These are phyloP conservation scores for Tipula helvola DNA, from an alignment of 2,888 invertebrate species.

Conservation along the genomic window DNA sequence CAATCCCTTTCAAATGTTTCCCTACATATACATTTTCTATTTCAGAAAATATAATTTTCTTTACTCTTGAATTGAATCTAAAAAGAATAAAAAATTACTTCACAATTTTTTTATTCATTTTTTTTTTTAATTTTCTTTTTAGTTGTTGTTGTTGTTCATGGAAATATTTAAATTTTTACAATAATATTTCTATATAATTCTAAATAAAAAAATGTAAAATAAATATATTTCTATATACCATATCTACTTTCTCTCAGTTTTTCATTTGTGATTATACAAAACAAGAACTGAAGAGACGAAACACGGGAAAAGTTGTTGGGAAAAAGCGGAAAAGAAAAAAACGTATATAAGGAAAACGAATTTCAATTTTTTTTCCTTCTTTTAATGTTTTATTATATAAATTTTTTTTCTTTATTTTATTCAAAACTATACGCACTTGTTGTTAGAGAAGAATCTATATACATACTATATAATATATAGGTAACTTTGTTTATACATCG, in stretches of 20 bases:
- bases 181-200: not conserved
- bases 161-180: not conserved
- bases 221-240: not conserved
- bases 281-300: not conserved
- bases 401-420: not conserved
- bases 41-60: not conserved
- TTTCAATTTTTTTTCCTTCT: not conserved
- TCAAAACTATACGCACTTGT: conserved; percentile 4
- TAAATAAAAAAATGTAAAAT: not conserved
- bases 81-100: not conserved
- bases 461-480: not conserved
- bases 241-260: not conserved
- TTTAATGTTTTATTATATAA: not conserved
- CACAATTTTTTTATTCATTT: not conserved
- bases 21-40: not conserved
- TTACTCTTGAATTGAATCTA: not conserved
- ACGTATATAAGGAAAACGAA: not conserved
- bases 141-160: not conserved
- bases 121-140: not conserved
- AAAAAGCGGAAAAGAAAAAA: not conserved
- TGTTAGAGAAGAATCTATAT: not conserved
- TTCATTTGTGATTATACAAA: not conserved
- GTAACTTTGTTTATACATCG: not conserved
- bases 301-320: not conserved
- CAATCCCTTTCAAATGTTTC: not conserved